Base-by-base conservation (phyloP, 2,888 invertebrate genomes). In the Drosophila ezoana region DNA sequence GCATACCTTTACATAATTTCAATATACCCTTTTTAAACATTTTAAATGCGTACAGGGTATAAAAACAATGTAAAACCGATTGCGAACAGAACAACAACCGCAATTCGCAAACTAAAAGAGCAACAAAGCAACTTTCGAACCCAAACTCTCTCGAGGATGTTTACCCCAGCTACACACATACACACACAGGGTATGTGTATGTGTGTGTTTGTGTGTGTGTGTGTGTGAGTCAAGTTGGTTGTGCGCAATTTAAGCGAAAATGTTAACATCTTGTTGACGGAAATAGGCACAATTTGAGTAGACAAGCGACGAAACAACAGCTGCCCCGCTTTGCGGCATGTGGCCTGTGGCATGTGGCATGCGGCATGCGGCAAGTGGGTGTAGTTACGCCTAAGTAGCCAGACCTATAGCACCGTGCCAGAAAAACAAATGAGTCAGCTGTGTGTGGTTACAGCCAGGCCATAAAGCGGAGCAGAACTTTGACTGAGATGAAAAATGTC, bases 241-340 rank as follows among this genome's bases (percentile, higher is more conserved):
- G 79, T 68, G 77, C 75, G 63, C 76, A 78, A 86, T 79, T 85
- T 82, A 80, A 75, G 76, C 79, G 79, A 79, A 83, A 88, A 81
- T 88, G 87, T 86, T 86, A 86, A 86, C 85, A 86, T 86, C 81
- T 81, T 85, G 87, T 88, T 85, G 87, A 86, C 81, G 88, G 87
- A 85, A 88, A 86, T 77, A 75, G 77, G 79, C 81, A 83, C 80
- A 80, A 82, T 84, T 80, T 71, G 72, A 69, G 86, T 64, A 83
- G 86, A 84, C 83, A 85, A 57, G 63, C 76, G 67, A 73, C 69
- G 64, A 69, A 57, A 78, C 66, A 70, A 53, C 62, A 67, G 57
- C 58, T 65, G 65, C 80, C 41, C 48, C 51, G 66, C 45, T 66
- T 66, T 84, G 75, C 44, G 74, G 81, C 65, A 58, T 45, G 76